A percentile compares a stretch with the other conserved stretches of the same genome.
Evolutionary conservation across 1,140 invertebrate species (phyloP).

Genomic region (Arion vulgaris): DNA sequence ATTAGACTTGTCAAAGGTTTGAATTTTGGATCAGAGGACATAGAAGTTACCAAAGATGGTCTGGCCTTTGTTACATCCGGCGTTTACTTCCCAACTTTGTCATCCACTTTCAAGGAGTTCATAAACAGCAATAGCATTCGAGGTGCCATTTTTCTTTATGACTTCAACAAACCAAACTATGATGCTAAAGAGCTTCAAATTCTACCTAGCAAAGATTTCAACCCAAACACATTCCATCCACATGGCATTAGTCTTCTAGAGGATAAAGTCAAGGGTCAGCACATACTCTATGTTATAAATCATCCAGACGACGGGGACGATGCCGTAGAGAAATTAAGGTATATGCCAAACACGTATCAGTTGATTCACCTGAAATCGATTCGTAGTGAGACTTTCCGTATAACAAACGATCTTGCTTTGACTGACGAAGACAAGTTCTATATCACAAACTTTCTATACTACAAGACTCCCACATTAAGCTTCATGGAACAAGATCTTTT

Average conservation of each 20-base stretch:
- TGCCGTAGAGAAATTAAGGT: slow-evolving; percentile 26
- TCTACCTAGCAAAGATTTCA: background rate
- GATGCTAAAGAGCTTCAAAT: background rate
- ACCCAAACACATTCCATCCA: slow-evolving; percentile 5
- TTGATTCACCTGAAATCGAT: slow-evolving; percentile 13
- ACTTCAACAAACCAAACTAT: slow-evolving; percentile 6
- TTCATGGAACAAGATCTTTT: background rate
- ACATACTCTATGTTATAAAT: slow-evolving; percentile 27
- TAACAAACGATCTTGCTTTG: slow-evolving; percentile 19
- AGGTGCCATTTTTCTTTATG: slow-evolving; percentile 11
- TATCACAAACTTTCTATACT: slow-evolving; percentile 18
- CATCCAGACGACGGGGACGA: background rate
- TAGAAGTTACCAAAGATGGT: background rate
- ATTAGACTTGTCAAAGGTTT: background rate
- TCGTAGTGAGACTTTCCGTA: background rate
- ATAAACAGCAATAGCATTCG: background rate
- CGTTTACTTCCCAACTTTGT: background rate
- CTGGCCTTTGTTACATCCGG: slow-evolving; percentile 14
- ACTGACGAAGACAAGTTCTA: slow-evolving; percentile 26
- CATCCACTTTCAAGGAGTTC: background rate
- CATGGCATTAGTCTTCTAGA: slow-evolving; percentile 21
- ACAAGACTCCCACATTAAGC: background rate
- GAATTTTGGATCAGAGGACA: slow-evolving; percentile 10
- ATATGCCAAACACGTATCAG: background rate
- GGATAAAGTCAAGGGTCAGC: slow-evolving; percentile 23